Evolutionary conservation across 2,888 invertebrate species (phyloP), one percentile per base, ranked within the genome.

Genomic region (Andricus curvator): DNA sequence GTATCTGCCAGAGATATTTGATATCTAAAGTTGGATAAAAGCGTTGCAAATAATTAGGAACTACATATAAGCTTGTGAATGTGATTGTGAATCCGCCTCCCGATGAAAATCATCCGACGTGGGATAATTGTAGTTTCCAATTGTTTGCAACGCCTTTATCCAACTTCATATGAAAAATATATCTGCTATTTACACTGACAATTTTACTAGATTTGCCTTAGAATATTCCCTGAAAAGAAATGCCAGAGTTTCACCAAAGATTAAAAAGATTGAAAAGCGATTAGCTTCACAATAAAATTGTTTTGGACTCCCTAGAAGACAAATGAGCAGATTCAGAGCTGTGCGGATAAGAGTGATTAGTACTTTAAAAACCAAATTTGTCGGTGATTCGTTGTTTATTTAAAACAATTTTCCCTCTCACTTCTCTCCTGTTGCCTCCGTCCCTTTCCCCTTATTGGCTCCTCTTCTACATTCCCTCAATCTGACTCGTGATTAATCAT

Each of bases 321-420:
- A 83, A 84, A 87, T 87, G 82, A 86, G 88, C 87, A 87, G 87
- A 88, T 84, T 83, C 84, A 89, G 83, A 89, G 85, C 88, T 86
- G 85, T 88, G 87, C 86, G 85, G 86, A 86, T 86, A 51, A 56
- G 22, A 78, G 44, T 56, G 37, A 68, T 78, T 68, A 33, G 56
- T 68, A 44, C n/a, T 66, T 37, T 67, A 65, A 64, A 82, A 74
- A 29, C 76, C 20, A 77, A 64, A 80, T 80, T 74, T 82, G 80
- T 84, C 81, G 83, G 81, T 84, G 82, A 84, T 84, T 84, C 83
- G 83, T 83, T 83, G 83, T 82, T 84, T 83, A 84, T 84, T 84
- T 83, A 83, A 84, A 84, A 84, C 84, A 83, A 74, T 44, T 84
- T 84, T 83, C 79, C 80, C 78, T 84, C 78, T 83, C 83, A 70